These are phyloP conservation scores for Netelia melanura DNA, from an alignment of 2,888 invertebrate species.

Conservation along the genomic window DNA sequence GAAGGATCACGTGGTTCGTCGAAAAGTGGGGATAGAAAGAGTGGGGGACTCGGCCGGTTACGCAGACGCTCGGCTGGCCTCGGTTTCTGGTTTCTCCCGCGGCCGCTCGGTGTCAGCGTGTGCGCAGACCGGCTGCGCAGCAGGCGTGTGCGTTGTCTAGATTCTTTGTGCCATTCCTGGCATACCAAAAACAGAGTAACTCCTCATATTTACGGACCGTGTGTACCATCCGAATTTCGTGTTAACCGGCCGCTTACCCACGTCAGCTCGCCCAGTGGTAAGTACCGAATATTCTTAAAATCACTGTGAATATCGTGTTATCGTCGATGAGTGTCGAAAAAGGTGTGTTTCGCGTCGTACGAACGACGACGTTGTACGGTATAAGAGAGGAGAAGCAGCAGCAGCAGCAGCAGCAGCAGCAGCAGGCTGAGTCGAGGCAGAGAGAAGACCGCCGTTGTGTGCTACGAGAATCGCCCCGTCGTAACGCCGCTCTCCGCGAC, in stretches of 20 bases:
- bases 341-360: constrained; percentile 69
- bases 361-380: constrained; percentile 10
- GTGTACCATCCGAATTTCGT: constrained; percentile 82
- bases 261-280: constrained; percentile 89
- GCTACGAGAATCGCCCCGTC: background rate
- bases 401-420: constrained; percentile 85
- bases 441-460: constrained; percentile 8
- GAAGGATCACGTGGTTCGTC: constrained; percentile 60
- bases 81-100: constrained; percentile 86
- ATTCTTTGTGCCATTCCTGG: constrained; percentile 99
- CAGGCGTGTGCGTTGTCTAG: constrained; percentile 96
- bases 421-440: constrained; percentile 80
- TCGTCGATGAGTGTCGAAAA: constrained; percentile 36
- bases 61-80: constrained; percentile 74
- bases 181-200: constrained; percentile 91
- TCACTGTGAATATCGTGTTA: constrained; percentile 14
- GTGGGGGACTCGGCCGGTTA: constrained; percentile 73
- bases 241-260: constrained; percentile 79
- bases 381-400: constrained; percentile 69
- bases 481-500: constrained; percentile 1
- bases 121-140: constrained; percentile 93
- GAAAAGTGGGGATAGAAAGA: constrained; percentile 32
- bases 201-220: constrained; percentile 85
- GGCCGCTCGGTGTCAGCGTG: constrained; percentile 89
- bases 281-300: constrained; percentile 85